phyloP scores from a whole-genome alignment of 1,140 invertebrate genomes.

The Lineus longissimus region DNA sequence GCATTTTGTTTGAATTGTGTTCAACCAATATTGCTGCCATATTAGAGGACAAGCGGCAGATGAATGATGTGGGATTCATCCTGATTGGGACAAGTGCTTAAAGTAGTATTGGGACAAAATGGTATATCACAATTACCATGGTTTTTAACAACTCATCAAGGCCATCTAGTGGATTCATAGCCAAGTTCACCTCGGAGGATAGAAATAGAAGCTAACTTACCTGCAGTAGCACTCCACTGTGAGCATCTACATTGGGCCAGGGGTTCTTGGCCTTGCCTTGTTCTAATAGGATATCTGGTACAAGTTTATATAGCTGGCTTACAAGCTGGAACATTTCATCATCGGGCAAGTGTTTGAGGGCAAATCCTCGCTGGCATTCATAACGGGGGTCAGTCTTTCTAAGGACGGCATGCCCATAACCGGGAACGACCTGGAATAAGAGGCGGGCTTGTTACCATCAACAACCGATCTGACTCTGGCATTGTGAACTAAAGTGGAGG shows the following conservation, averaged over 20 bases:
- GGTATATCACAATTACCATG: too few species aligned
- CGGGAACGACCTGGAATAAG: slow-evolving; percentile 74
- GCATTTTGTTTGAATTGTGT: too few species aligned
- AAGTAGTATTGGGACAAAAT: too few species aligned
- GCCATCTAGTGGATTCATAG: too few species aligned
- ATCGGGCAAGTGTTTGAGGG: slow-evolving; percentile 87
- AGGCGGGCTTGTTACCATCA: too few species aligned
- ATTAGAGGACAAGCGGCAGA: too few species aligned
- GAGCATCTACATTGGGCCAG: slow-evolving; percentile 98
- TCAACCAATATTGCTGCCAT: slow-evolving; percentile 3
- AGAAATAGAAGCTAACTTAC: too few species aligned
- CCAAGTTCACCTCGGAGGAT: too few species aligned
- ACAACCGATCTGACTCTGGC: background rate
- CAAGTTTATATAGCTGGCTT: slow-evolving; percentile 82
- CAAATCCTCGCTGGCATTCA: slow-evolving; percentile 91
- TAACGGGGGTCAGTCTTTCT: slow-evolving; percentile 95
- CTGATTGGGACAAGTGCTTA: background rate
- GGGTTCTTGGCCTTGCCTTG: slow-evolving; percentile 98
- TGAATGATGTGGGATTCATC: background rate
- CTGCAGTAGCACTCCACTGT: slow-evolving; percentile 88
- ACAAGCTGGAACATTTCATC: slow-evolving; percentile 90
- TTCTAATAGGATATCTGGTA: slow-evolving; percentile 86
- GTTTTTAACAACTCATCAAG: too few species aligned
- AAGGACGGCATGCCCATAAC: slow-evolving; percentile 94
- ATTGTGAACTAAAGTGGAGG: background rate